Base-by-base conservation (phyloP, 2,888 invertebrate genomes). In the Coenonympha glycerion region DNA sequence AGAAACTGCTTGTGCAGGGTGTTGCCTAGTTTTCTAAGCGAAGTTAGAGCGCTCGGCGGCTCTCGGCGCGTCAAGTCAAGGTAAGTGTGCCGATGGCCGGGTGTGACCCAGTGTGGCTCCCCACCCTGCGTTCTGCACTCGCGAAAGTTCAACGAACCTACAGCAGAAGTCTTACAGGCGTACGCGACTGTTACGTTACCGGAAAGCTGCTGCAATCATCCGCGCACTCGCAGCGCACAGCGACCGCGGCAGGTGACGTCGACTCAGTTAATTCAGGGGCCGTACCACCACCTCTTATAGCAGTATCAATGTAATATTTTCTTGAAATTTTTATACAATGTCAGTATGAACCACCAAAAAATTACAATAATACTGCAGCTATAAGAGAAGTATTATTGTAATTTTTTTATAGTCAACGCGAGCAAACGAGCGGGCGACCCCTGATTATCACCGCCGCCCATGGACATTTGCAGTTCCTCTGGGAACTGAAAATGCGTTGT, bases 81-180 rank as follows among this genome's bases (percentile, higher is more conserved):
- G 86, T 87, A 87, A 87, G 85, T 87, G 82, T 84, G 87, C 75
- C 86, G 79, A 85, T 76, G 87, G 80, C 85, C 87, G 73, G 76
- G 75, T 72, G 71, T 85, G 87, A 87, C 87, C 87, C 77, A 87
- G 77, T 87, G 80, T 71, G 68, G 77, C 71, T 76, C 80, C 83
- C 83, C 80, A 71, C 80, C 75, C 74, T 74, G 73, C 75, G 82
- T 79, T 85, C 83, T 85, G 86, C 84, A 86, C 80, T 85, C 81
- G 80, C 79, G 71, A 81, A 82, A 83, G 86, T 85, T 86, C 86
- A 84, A 77, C 73, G 85, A 86, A 85, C 86, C 70, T 73, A 62
- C 62, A 75, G 78, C 79, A 84, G 82, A 85, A 82, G 82, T 86
- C 85, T 86, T 85, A 79, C 82, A 81, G 75, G 71, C 82, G 77